phyloP scores from a whole-genome alignment of 1,140 invertebrate genomes.

The Drosophila nigromelanica region DNA sequence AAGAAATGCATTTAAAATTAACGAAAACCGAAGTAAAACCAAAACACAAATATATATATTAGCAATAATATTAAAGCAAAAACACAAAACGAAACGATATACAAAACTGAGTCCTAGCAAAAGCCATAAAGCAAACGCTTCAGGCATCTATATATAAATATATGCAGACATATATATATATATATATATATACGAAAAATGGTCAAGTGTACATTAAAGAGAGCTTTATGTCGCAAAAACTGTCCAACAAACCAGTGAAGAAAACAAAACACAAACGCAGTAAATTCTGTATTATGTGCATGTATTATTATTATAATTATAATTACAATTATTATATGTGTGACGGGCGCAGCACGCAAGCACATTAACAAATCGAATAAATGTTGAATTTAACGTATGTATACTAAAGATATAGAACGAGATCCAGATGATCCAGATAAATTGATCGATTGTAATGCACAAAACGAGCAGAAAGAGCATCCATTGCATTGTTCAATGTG shows the following conservation, averaged over 20 bases:
- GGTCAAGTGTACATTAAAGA: conserved; percentile 24
- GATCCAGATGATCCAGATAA: conserved; percentile 7
- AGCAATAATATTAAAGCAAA: conserved; percentile 34
- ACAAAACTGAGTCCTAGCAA: conserved; percentile 47
- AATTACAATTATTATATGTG: conserved; percentile 21
- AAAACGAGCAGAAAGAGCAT: conserved; percentile 9
- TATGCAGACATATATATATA: conserved; percentile 10
- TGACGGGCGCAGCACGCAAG: conserved; percentile 38
- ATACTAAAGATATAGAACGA: conserved; percentile 54
- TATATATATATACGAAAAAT: conserved; percentile 10
- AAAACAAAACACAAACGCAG: conserved; percentile 2
- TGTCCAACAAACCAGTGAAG: conserved; percentile 41
- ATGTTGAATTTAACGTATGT: conserved; percentile 74
- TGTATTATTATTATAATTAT: conserved; percentile 52
- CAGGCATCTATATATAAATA: neutral
- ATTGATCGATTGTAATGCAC: conserved; percentile 33
- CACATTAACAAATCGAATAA: conserved; percentile 78
- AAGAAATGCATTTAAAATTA: conserved; percentile 56
- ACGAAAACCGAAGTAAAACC: conserved; percentile 21
- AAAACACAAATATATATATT: conserved; percentile 14
- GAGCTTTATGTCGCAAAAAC: conserved; percentile 48
- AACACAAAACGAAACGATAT: conserved; percentile 29
- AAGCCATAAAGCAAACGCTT: conserved; percentile 29
- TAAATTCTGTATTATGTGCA: conserved; percentile 62
- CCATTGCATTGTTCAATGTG: conserved; percentile 18